A percentile compares a stretch with the other conserved stretches of the same genome.
Conservation (phyloP, 2,797 vertebrate species). For the Siniperca obscura region DNA sequence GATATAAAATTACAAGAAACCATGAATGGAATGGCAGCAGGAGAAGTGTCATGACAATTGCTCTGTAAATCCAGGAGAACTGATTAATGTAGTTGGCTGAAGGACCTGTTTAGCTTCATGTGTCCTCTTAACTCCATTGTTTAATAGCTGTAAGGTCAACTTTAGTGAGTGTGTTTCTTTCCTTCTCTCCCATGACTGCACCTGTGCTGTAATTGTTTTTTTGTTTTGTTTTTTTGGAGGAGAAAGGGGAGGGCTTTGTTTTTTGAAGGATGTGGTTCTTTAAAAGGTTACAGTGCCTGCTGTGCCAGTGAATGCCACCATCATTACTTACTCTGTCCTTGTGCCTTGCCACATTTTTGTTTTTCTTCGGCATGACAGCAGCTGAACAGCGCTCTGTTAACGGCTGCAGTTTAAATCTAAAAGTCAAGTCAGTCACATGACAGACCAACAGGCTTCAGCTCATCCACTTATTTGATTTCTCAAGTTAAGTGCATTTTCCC, state of each 20-base stretch:
- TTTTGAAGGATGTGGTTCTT: constrained; percentile 53
- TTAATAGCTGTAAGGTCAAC: constrained; percentile 56
- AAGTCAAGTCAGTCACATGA: neutral
- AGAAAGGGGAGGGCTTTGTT: neutral
- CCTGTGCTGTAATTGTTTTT: constrained; percentile 52
- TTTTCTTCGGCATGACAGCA: constrained; percentile 17
- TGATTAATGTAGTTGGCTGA: neutral
- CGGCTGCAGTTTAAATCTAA: constrained; percentile 14
- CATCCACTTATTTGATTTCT: constrained; percentile 12
- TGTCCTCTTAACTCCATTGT: neutral
- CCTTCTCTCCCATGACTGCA: constrained; percentile 25
- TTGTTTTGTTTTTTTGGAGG: neutral
- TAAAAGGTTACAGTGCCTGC: constrained; percentile 61
- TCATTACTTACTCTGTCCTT: constrained; percentile 62
- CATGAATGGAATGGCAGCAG: neutral
- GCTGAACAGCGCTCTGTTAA: neutral
- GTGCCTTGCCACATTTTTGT: constrained; percentile 21
- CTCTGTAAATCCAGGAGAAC: neutral
- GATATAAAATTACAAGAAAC: neutral
- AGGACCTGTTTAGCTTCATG: neutral
- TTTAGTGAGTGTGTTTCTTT: constrained; percentile 23
- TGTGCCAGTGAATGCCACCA: constrained; percentile 57
- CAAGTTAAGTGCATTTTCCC: neutral
- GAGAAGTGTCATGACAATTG: neutral
- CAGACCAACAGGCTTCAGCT: neutral